A percentile compares a stretch with the other conserved stretches of the same genome.
Evolutionary conservation across 2,113 vertebrate genomes (phyloP).

Genomic region (Cavia aperea): DNA sequence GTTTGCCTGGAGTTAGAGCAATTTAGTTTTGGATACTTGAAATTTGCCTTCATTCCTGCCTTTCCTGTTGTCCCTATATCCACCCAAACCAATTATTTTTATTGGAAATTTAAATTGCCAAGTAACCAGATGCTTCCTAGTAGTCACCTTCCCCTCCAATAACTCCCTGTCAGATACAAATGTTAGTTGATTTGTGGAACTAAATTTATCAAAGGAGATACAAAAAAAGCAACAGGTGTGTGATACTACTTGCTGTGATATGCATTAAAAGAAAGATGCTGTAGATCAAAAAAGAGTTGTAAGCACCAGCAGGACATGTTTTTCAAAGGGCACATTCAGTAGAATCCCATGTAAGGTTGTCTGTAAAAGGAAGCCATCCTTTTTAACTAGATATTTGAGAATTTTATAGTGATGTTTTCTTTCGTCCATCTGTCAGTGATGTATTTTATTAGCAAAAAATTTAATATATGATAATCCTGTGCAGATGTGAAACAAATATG

Average conservation of each 20-base stretch:
- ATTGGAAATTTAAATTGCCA: not conserved
- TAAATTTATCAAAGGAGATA: not conserved
- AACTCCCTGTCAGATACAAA: not conserved
- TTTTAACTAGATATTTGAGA: not conserved
- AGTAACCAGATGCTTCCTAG: not conserved
- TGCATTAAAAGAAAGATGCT: not conserved
- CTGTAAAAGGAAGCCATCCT: not conserved
- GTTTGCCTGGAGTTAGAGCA: not conserved
- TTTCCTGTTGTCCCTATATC: not conserved
- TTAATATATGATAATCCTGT: not conserved
- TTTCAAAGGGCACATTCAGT: not conserved
- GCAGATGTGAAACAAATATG: not conserved
- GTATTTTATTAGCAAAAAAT: not conserved
- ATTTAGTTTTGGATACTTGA: not conserved
- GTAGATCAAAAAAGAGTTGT: not conserved
- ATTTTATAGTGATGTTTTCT: not conserved
- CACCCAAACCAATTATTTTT: not conserved
- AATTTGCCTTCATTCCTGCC: not conserved
- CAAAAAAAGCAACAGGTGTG: not conserved
- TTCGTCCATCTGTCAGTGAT: not conserved
- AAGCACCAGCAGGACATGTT: constrained; percentile 13
- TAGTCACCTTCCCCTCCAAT: too few relatives aligned
- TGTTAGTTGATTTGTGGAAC: not conserved
- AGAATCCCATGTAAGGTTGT: not conserved
- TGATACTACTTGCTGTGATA: not conserved